These are phyloP conservation scores for Chelmon rostratus DNA, from an alignment of 2,797 vertebrate species.

Conservation along the genomic window DNA sequence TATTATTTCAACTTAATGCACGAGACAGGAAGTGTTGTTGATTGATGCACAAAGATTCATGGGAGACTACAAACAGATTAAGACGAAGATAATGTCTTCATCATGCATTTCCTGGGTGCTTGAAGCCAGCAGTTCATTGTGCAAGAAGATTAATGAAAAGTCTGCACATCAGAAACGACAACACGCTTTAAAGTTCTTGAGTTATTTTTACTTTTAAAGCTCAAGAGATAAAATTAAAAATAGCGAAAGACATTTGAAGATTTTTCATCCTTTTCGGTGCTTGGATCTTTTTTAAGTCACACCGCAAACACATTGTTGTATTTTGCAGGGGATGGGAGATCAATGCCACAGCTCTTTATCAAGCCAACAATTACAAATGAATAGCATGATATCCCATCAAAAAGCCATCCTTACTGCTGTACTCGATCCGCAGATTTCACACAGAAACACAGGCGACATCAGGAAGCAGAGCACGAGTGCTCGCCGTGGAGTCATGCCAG, in stretches of 20 bases:
- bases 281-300: slow-evolving; percentile 23
- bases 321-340: slow-evolving; percentile 20
- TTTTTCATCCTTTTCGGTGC: slow-evolving; percentile 4
- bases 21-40: not conserved
- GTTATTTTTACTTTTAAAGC: slow-evolving; percentile 47
- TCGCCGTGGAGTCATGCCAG: slow-evolving; percentile 34
- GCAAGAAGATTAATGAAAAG: not conserved
- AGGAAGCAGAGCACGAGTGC: slow-evolving; percentile 18
- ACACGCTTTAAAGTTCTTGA: slow-evolving; percentile 7
- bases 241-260: slow-evolving; percentile 9
- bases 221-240: slow-evolving; percentile 45
- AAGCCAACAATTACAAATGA: slow-evolving; percentile 47
- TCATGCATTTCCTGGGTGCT: not conserved
- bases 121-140: slow-evolving; percentile 1
- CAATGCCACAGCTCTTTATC: slow-evolving; percentile 40
- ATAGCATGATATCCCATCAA: slow-evolving; percentile 28
- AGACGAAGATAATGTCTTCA: not conserved
- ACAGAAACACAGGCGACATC: slow-evolving; percentile 25
- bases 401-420: not conserved
- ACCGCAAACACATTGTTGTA: not conserved
- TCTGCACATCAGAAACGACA: slow-evolving; percentile 20
- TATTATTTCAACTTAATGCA: not conserved
- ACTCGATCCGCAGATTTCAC: not conserved
- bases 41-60: not conserved
- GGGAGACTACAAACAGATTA: not conserved